These are phyloP conservation scores for Forbesichthys papilliferus DNA, from an alignment of 2,113 vertebrate genomes.

Conservation along the genomic window DNA sequence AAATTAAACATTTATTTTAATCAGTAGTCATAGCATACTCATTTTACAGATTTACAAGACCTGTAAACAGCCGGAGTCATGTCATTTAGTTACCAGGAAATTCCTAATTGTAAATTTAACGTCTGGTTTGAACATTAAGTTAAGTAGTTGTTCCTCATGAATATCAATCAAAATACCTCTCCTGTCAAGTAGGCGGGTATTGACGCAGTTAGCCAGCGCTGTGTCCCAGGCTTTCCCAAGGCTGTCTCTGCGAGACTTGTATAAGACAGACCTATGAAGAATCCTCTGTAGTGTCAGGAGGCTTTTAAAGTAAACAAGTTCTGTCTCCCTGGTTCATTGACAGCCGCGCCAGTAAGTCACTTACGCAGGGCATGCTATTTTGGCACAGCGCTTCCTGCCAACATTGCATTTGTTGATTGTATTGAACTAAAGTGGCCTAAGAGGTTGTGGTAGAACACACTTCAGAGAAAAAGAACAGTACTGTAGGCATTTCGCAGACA, in stretches of 20 bases:
- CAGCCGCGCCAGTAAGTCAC: slow-evolving; percentile 56
- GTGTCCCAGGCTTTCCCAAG: no score
- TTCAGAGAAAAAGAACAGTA: not conserved
- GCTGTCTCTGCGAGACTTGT: not conserved
- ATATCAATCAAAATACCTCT: no score
- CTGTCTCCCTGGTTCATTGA: slow-evolving; percentile 27
- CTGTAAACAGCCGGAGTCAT: no score
- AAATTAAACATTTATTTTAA: no score
- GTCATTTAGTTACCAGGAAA: no score
- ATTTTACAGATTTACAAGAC: no score
- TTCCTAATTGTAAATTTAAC: no score
- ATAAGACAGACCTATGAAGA: slow-evolving; percentile 16
- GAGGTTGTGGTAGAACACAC: not conserved
- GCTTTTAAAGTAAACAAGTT: slow-evolving; percentile 50
- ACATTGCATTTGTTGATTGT: slow-evolving; percentile 19
- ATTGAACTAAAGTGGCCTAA: slow-evolving; percentile 29
- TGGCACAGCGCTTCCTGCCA: slow-evolving; percentile 57
- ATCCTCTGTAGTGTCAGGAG: slow-evolving; percentile 20
- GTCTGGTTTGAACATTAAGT: no score
- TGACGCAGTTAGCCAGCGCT: no score
- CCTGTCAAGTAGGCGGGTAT: no score
- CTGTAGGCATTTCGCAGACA: not conserved
- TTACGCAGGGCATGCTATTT: slow-evolving; percentile 37
- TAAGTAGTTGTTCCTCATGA: no score
- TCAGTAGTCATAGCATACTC: no score